Base-by-base conservation (phyloP, 2,888 invertebrate genomes). In the Cryptosula pallasiana region DNA sequence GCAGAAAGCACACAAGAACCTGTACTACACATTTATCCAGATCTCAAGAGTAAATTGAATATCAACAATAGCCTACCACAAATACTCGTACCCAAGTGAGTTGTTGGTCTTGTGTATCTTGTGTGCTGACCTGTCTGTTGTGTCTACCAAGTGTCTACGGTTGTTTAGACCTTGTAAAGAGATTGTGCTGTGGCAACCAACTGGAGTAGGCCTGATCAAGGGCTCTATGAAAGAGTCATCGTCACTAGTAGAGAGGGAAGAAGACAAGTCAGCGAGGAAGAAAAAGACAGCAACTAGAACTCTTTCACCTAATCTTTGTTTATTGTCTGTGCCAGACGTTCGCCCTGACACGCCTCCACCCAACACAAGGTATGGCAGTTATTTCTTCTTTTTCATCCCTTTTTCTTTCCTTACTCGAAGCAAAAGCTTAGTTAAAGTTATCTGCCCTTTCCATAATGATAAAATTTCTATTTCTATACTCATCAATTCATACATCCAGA, bases 91-190 rank as follows among this genome's bases (percentile, higher is more conserved):
- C 63, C 63, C 32, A 63, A 63, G 63, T 63, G 32, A 63, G 63
- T 32, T 3, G 20, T 45, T 45, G 9, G 20, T 13, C 20, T 45
- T 20, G 20, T 45, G 20, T 13, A 45, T 45, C 20, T 45, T 5
- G 45, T 45, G 45, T 45, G 45, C n/a, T 13, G 57, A 57, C 5
- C 25, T 57, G 57, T n/a, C n/a, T n/a, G n/a, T n/a, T n/a, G n/a
- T n/a, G n/a, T n/a, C n/a, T n/a, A n/a, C n/a, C n/a, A n/a, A n/a
- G n/a, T n/a, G n/a, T n/a, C n/a, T n/a, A n/a, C n/a, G n/a, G n/a
- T n/a, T n/a, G n/a, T n/a, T n/a, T n/a, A 63, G 63, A n/a, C 63
- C 63, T 27, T 63, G 63, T 27, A 63, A 63, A 32, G 63, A 63
- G 32, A 13, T 63, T 9, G 63, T 63, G 3, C 29, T 63, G 2